Percentiles rank a stretch among this genome's conserved stretches.
Conservation (phyloP, 2,113 vertebrate genomes). For the Microcebus griseorufus region DNA sequence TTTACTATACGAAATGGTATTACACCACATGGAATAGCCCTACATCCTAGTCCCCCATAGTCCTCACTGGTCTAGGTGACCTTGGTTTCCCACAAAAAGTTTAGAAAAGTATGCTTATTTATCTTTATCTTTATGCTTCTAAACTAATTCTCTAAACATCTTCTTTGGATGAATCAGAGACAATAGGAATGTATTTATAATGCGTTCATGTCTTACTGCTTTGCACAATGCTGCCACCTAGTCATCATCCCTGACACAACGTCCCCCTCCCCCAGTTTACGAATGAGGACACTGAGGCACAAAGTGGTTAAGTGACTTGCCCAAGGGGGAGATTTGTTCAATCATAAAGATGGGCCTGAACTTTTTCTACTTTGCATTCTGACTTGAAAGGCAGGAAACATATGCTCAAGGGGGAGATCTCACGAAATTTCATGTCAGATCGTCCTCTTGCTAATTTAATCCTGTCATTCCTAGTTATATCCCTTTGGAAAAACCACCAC, state of each 20-base stretch:
- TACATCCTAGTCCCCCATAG: neutral
- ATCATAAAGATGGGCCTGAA: conserved; percentile 38
- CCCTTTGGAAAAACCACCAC: conserved; percentile 52
- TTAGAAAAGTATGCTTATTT: neutral
- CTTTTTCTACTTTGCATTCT: conserved; percentile 28
- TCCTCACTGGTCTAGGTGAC: neutral
- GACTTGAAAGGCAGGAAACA: conserved; percentile 52
- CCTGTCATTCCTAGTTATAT: conserved; percentile 44
- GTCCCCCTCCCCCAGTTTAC: neutral
- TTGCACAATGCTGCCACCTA: neutral
- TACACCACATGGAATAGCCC: too few species aligned
- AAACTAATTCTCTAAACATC: neutral
- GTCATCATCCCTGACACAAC: neutral
- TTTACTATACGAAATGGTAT: neutral
- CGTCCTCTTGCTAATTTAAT: conserved; percentile 60
- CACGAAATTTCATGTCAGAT: conserved; percentile 31
- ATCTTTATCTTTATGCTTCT: neutral
- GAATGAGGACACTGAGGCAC: neutral
- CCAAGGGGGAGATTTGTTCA: conserved; percentile 19
- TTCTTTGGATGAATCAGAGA: neutral
- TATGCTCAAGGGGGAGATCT: conserved; percentile 32
- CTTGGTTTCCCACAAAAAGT: neutral
- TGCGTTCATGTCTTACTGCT: neutral
- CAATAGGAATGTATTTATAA: neutral
- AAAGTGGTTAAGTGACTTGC: conserved; percentile 14